phyloP scores from a whole-genome alignment of 2,888 invertebrate species.

The Tiliacea citrago region DNA sequence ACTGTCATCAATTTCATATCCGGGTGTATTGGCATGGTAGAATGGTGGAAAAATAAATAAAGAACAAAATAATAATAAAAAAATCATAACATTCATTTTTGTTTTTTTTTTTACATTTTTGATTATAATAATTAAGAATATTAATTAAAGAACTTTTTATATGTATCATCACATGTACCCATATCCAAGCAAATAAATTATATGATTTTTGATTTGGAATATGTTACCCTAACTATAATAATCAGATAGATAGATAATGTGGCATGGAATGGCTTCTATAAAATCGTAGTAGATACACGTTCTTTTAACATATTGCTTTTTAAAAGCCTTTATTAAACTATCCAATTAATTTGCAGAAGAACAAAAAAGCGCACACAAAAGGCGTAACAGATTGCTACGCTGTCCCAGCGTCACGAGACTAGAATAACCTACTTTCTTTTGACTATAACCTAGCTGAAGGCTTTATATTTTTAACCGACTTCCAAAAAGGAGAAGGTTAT shows the following conservation, averaged over 20 bases:
- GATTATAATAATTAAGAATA: too few relatives aligned
- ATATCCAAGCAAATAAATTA: too few relatives aligned
- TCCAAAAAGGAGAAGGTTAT: too few relatives aligned
- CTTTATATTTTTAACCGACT: background rate
- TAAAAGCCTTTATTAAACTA: background rate
- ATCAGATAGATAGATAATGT: background rate
- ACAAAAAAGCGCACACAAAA: slow-evolving; percentile 30
- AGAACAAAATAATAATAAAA: too few relatives aligned
- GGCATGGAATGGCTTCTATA: background rate
- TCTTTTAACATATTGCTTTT: background rate
- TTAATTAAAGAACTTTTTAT: too few relatives aligned
- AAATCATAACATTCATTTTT: too few relatives aligned
- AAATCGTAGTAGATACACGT: background rate
- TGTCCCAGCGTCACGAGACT: slow-evolving; percentile 4
- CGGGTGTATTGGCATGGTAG: slow-evolving; percentile 3
- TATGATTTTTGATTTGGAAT: too few relatives aligned
- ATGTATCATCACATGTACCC: too few relatives aligned
- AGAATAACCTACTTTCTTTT: slow-evolving; percentile 33
- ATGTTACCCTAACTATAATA: too few relatives aligned
- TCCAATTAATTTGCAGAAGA: background rate
- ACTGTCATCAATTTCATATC: slow-evolving; percentile 49
- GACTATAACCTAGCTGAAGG: slow-evolving; percentile 8
- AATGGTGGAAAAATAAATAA: background rate
- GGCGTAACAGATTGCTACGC: slow-evolving; percentile 27
- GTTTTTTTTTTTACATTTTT: too few relatives aligned